Base-by-base conservation (phyloP, 1,140 invertebrate species). In the Teleopsis dalmanni region DNA sequence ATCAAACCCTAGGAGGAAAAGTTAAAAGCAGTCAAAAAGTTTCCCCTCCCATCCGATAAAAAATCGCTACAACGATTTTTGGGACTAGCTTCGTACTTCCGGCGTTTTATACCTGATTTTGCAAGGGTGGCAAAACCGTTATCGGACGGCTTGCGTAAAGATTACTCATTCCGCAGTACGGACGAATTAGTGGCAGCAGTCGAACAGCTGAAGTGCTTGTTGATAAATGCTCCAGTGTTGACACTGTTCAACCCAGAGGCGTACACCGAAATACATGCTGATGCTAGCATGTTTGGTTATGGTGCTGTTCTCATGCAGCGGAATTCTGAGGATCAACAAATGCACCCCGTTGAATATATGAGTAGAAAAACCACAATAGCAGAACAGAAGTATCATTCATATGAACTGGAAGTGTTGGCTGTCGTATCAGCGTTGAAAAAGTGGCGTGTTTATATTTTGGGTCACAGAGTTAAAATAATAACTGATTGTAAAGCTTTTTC, bases 61-160 rank as follows among this genome's bases (percentile, higher is more conserved):
- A 62, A 62, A 16, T 22, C 51, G 35, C 46, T 65, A 3, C 60
- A 71, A 37, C 48, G 43, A 27, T 68, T 60, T 43, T 37, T 58
- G 5, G 63, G 67, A n/a, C 36, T 71, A 43, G 58, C 57, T 3
- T 56, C 57, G 25, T 70, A 68, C 55, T 68, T 71, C 44, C 22
- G 62, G n/a, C 57, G 55, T 56, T 65, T 66, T 25, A 51, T 58
- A 23, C 50, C 29, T 8, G 26, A 44, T 7, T 64, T 55, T 52
- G 42, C 53, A 1, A 11, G 16, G 29, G 56, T 62, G 9, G 63
- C 57, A 13, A 51, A 48, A 51, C 65, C 65, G 1, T 31, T 52
- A 14, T 46, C 53, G 10, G 51, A 50, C 50, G 40, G 50, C 11
- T 50, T 55, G 44, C 13, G 9, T 7, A 45, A 45, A 27, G 25